These are phyloP conservation scores for Acleris literana DNA, from an alignment of 2,888 invertebrate species.

Conservation along the genomic window DNA sequence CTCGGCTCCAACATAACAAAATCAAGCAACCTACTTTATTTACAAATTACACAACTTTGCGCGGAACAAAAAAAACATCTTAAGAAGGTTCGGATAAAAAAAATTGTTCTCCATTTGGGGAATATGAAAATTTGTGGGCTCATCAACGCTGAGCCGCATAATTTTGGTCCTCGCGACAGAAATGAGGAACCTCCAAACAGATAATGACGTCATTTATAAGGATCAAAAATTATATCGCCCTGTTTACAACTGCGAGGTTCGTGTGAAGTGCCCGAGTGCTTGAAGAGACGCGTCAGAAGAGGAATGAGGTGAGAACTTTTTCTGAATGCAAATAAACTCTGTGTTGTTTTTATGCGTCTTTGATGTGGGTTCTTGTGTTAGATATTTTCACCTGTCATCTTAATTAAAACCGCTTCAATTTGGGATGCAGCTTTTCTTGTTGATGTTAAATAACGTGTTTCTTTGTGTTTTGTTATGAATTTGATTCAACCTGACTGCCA, in stretches of 20 bases:
- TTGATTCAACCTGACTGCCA: too few relatives aligned
- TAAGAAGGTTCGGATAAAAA: slow-evolving; percentile 37
- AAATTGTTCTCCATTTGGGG: slow-evolving; percentile 43
- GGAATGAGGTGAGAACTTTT: slow-evolving; percentile 22
- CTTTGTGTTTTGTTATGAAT: too few relatives aligned
- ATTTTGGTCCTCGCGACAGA: slow-evolving; percentile 39
- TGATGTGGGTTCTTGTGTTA: background rate
- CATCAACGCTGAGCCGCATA: slow-evolving; percentile 41
- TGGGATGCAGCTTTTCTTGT: background rate
- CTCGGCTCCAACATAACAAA: slow-evolving; percentile 18
- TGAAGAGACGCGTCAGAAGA: slow-evolving; percentile 7
- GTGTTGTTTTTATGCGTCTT: background rate
- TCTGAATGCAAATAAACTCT: slow-evolving; percentile 8
- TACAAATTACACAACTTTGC: slow-evolving; percentile 24
- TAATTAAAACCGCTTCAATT: background rate
- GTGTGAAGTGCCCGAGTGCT: slow-evolving; percentile 13
- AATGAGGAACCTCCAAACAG: slow-evolving; percentile 36
- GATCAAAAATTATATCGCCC: slow-evolving; percentile 37
- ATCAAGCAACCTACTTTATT: slow-evolving; percentile 26
- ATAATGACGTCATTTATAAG: slow-evolving; percentile 44
- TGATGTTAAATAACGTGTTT: background rate
- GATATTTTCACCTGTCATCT: background rate
- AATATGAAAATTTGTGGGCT: slow-evolving; percentile 44
- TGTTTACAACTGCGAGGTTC: slow-evolving; percentile 32
- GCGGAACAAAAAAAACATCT: slow-evolving; percentile 34